These are phyloP conservation scores for Pyrrhia umbra DNA, from an alignment of 2,888 invertebrate species.

Conservation along the genomic window DNA sequence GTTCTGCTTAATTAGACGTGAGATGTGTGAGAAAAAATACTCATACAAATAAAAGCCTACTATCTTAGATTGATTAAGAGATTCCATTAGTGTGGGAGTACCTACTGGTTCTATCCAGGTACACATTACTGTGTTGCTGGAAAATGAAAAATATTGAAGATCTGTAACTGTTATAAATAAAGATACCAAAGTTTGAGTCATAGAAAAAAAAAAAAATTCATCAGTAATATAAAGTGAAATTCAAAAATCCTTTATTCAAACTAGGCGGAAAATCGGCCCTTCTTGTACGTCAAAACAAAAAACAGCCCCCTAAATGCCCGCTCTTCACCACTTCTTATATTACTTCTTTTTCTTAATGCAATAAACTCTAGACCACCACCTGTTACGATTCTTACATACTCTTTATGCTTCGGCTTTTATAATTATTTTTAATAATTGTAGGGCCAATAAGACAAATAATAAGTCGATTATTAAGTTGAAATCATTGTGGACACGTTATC, in stretches of 20 bases:
- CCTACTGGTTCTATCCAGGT: background rate
- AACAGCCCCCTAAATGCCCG: no score
- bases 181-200: background rate
- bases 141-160: background rate
- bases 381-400: background rate
- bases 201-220: background rate
- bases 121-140: background rate
- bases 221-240: background rate
- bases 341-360: no score
- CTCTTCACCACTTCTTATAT: no score
- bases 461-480: background rate
- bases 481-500: background rate
- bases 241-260: background rate
- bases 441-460: no score
- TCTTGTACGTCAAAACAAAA: no score
- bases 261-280: no score
- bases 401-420: no score
- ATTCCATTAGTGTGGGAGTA: background rate
- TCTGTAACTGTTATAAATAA: no score
- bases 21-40: constrained; percentile 14
- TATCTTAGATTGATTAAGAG: constrained; percentile 5
- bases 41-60: constrained; percentile 3
- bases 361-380: no score
- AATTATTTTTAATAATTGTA: no score
- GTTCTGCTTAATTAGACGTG: constrained; percentile 28